Evolutionary conservation across 2,113 vertebrate genomes (phyloP).

Genomic region (Benitochromis conjunctus): DNA sequence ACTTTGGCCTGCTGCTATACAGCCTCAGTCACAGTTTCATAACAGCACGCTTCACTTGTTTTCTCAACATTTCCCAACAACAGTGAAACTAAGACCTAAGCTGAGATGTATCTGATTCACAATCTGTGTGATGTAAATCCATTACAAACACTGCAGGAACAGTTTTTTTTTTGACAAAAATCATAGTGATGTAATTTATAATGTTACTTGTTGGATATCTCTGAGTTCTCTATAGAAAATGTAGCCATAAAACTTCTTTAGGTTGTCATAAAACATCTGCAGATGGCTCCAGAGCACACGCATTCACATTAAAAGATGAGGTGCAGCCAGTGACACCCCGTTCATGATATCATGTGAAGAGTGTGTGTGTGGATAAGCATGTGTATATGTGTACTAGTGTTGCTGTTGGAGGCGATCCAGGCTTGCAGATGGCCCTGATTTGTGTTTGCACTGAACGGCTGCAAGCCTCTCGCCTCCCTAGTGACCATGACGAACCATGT

Average conservation of each 20-base stretch:
- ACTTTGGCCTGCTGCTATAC: conserved; percentile 50
- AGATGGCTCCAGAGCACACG: conserved; percentile 3
- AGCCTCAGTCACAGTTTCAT: conserved; percentile 52
- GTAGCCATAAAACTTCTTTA: not conserved
- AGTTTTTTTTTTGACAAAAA: not conserved
- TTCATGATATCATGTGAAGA: conserved; percentile 54
- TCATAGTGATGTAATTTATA: not conserved
- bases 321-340: conserved; percentile 56
- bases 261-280: conserved; percentile 47
- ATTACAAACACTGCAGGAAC: not conserved
- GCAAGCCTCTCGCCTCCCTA: conserved; percentile 47
- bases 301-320: conserved; percentile 46
- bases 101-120: not conserved
- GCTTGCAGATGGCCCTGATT: conserved; percentile 69
- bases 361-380: conserved; percentile 16
- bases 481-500: conserved; percentile 55
- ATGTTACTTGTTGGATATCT: not conserved
- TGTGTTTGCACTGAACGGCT: conserved; percentile 64
- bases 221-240: not conserved
- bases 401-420: conserved; percentile 65
- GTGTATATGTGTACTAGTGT: conserved; percentile 40
- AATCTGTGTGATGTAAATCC: conserved; percentile 1
- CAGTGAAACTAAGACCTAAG: conserved; percentile 14
- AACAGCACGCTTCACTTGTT: conserved; percentile 55
- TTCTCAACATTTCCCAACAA: conserved; percentile 46